A percentile compares a stretch with the other conserved stretches of the same genome.
Conservation (phyloP, 2,797 vertebrate species). For the Hemitrygon akajei region DNA sequence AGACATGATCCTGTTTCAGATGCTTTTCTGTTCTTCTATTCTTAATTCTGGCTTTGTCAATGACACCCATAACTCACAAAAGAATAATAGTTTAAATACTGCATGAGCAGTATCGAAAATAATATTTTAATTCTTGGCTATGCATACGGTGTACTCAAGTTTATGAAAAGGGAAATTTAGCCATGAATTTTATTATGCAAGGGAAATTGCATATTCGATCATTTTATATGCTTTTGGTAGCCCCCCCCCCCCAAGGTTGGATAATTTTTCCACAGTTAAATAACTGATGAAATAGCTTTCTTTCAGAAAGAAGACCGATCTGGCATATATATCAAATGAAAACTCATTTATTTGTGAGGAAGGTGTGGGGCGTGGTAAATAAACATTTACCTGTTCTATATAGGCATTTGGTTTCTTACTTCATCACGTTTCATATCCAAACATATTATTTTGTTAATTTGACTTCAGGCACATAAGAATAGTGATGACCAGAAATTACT, state of each 20-base stretch:
- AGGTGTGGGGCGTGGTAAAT: no score
- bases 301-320: neutral
- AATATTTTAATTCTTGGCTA: neutral
- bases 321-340: neutral
- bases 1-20: no score
- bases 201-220: neutral
- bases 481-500: no score
- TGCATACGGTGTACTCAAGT: neutral
- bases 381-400: neutral
- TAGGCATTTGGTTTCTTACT: neutral
- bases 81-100: neutral
- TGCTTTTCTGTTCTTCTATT: no score
- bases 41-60: no score
- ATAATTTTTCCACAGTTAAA: neutral
- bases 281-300: neutral
- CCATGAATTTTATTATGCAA: neutral
- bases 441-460: neutral
- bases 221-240: neutral
- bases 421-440: neutral
- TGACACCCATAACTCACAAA: no score
- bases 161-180: neutral
- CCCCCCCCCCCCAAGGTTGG: neutral
- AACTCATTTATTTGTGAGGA: neutral
- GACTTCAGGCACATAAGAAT: neutral
- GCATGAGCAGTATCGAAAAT: neutral